phyloP scores from a whole-genome alignment of 2,113 vertebrate genomes.

The Nansenia antarctica region DNA sequence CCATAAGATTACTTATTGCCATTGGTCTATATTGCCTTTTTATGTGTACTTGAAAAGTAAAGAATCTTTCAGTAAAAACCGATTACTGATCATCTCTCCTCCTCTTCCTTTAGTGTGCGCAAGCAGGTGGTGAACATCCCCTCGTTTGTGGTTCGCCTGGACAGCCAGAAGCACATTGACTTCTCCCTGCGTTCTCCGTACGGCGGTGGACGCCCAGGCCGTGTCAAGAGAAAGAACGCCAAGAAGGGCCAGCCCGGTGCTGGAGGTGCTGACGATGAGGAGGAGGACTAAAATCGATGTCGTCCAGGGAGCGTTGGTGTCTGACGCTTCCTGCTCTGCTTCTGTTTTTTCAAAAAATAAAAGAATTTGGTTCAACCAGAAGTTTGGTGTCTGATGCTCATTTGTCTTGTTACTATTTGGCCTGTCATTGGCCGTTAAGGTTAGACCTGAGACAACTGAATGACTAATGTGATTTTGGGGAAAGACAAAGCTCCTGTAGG shows the following conservation, averaged over 20 bases:
- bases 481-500: too few relatives aligned
- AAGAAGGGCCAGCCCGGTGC: conserved; percentile 91
- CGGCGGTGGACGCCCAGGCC: conserved; percentile 87
- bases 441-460: too few relatives aligned
- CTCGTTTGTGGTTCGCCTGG: conserved; percentile 91
- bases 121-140: conserved; percentile 96
- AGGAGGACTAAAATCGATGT: conserved; percentile 83
- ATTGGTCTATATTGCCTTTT: neutral
- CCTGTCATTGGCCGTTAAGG: too few relatives aligned
- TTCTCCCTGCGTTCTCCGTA: conserved; percentile 91
- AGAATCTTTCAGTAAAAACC: too few relatives aligned
- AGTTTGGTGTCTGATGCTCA: neutral
- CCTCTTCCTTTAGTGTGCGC: conserved; percentile 77
- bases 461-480: too few relatives aligned
- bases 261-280: conserved; percentile 86
- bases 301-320: conserved; percentile 3
- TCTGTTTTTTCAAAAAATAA: conserved; percentile 76
- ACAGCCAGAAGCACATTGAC: conserved; percentile 95
- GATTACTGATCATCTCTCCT: neutral
- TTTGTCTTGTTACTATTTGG: neutral
- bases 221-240: conserved; percentile 93
- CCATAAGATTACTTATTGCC: neutral
- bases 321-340: conserved; percentile 29
- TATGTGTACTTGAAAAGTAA: neutral
- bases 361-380: conserved; percentile 43